A percentile compares a stretch with the other conserved stretches of the same genome.
These are phyloP conservation scores for Pipistrellus pipistrellus DNA, from an alignment of 2,797 vertebrate genomes.

Conservation along the genomic window DNA sequence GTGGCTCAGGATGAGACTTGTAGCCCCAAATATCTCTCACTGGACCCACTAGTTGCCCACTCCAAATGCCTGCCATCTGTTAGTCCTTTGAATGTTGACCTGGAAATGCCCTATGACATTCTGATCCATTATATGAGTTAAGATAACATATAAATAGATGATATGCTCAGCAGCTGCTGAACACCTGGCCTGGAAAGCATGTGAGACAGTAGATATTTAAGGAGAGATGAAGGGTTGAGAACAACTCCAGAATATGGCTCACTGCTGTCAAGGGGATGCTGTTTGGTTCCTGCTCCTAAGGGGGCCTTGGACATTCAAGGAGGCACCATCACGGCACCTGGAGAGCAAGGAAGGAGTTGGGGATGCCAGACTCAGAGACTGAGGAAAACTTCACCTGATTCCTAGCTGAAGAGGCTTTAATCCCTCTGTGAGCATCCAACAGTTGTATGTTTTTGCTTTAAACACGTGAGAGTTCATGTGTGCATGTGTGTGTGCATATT, in stretches of 20 bases:
- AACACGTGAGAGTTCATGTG: neutral
- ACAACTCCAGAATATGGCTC: neutral
- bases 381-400: neutral
- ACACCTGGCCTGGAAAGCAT: neutral
- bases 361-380: neutral
- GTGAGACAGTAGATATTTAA: neutral
- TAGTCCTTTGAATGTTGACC: conserved; percentile 14
- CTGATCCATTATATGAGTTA: neutral
- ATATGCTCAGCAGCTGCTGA: neutral
- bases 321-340: neutral
- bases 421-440: neutral
- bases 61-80: neutral
- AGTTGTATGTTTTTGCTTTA: neutral
- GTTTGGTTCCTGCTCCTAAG: neutral
- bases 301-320: neutral
- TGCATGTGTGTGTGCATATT: neutral
- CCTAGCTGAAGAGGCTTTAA: neutral
- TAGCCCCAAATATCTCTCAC: neutral
- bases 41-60: neutral
- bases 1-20: neutral
- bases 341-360: neutral
- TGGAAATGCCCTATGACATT: conserved; percentile 8
- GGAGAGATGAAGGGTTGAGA: neutral
- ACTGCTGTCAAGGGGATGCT: neutral
- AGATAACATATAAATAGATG: neutral